These are phyloP conservation scores for Amphiprion percula DNA, from an alignment of 2,113 vertebrate species.

Conservation along the genomic window DNA sequence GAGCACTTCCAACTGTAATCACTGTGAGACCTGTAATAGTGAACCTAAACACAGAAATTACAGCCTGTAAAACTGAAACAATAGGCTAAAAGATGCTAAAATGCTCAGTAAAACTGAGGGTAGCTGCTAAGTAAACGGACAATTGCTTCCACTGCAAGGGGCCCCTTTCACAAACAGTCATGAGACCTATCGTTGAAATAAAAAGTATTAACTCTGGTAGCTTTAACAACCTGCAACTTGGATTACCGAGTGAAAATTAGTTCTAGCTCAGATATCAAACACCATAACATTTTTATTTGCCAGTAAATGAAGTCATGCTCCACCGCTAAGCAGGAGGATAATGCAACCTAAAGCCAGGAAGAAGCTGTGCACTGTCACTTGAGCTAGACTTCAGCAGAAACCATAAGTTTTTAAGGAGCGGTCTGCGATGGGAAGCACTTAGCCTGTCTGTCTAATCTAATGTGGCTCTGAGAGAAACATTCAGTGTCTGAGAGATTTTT, in stretches of 20 bases:
- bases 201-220: not conserved
- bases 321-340: conserved; percentile 3
- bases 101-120: not conserved
- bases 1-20: no score
- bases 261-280: not conserved
- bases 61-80: no score
- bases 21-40: no score
- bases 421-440: conserved; percentile 56
- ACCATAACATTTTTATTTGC: not conserved
- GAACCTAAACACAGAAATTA: no score
- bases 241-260: not conserved
- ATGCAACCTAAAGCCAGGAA: conserved; percentile 46
- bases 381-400: conserved; percentile 27
- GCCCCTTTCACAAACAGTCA: not conserved
- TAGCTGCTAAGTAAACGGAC: not conserved
- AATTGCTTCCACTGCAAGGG: not conserved
- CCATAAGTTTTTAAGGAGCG: conserved; percentile 29
- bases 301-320: conserved; percentile 6
- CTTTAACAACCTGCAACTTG: no score
- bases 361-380: conserved; percentile 18
- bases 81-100: not conserved
- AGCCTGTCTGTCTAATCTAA: conserved; percentile 58
- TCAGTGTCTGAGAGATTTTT: conserved; percentile 22
- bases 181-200: not conserved
- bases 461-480: conserved; percentile 39